Evolutionary conservation across 2,888 invertebrate genomes (phyloP).

Genomic region (Dicycla oo): DNA sequence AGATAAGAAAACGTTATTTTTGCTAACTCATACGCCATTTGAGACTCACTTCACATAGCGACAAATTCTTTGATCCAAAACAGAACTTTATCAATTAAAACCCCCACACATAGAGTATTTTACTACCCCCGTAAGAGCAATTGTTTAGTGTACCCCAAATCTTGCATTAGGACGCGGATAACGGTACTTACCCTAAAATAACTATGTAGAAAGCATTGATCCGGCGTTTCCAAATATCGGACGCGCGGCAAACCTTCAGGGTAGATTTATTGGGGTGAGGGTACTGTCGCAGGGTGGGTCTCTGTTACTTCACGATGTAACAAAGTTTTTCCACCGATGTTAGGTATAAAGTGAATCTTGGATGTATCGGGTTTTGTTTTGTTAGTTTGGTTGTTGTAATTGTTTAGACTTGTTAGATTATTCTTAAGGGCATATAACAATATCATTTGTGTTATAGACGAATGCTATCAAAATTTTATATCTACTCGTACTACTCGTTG

Average conservation of each 20-base stretch:
- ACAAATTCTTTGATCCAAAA: not conserved
- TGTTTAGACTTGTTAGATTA: slow-evolving; percentile 6
- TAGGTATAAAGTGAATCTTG: slow-evolving; percentile 55
- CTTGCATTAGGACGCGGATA: slow-evolving; percentile 60
- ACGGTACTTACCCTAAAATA: slow-evolving; percentile 68
- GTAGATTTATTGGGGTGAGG: slow-evolving; percentile 79
- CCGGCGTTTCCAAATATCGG: slow-evolving; percentile 75
- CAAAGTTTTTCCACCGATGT: slow-evolving; percentile 62
- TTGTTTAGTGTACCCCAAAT: slow-evolving; percentile 64
- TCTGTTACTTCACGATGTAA: slow-evolving; percentile 54
- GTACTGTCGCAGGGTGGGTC: slow-evolving; percentile 62
- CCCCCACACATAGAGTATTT: slow-evolving; percentile 26
- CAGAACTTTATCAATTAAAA: slow-evolving; percentile 42
- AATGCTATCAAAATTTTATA: not conserved
- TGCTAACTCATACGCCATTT: no score
- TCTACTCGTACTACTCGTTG: not conserved
- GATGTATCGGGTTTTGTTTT: slow-evolving; percentile 45
- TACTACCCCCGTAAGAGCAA: slow-evolving; percentile 40
- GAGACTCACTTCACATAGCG: not conserved
- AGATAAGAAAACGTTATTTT: not conserved
- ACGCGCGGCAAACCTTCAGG: slow-evolving; percentile 72
- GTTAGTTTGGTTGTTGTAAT: slow-evolving; percentile 1
- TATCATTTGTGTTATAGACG: not conserved
- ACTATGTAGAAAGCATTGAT: slow-evolving; percentile 72
- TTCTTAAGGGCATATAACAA: no score